Percentiles rank a stretch among this genome's conserved stretches.
Evolutionary conservation across 2,888 invertebrate species (phyloP).

Genomic region (Acrobeloides nanus): DNA sequence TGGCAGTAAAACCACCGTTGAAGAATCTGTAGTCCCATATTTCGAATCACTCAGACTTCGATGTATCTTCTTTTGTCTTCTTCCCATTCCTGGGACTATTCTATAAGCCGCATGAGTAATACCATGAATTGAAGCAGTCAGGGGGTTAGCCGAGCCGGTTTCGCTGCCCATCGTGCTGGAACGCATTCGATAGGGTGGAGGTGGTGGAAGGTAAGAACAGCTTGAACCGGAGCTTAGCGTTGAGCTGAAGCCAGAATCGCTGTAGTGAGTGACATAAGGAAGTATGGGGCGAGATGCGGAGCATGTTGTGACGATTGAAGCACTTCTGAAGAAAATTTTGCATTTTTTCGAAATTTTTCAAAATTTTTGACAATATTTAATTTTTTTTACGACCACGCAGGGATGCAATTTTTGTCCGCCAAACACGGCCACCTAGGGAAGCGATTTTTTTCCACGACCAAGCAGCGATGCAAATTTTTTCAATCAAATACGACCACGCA

Average conservation of each 20-base stretch:
- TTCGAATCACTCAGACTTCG: conserved; percentile 43
- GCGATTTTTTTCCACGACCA: too few relatives aligned
- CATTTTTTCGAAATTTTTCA: too few relatives aligned
- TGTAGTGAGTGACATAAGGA: conserved; percentile 46
- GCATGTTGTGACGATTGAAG: conserved; percentile 18
- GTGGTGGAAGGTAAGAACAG: conserved; percentile 47
- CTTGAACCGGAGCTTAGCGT: conserved; percentile 41
- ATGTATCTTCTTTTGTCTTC: too few relatives aligned
- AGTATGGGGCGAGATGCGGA: conserved; percentile 30
- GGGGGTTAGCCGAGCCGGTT: conserved; percentile 15
- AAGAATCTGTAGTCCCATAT: conserved; percentile 20
- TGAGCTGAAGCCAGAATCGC: conserved; percentile 50
- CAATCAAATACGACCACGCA: too few relatives aligned
- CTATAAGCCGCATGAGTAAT: neutral
- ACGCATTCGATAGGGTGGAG: conserved; percentile 41
- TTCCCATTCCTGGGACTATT: too few relatives aligned
- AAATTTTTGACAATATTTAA: too few relatives aligned
- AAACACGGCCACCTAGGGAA: too few relatives aligned
- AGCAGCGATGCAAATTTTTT: too few relatives aligned
- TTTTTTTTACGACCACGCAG: too few relatives aligned
- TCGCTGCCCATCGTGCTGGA: conserved; percentile 21
- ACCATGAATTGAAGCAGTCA: conserved; percentile 5
- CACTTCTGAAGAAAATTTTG: conserved; percentile 20
- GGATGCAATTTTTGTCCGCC: too few relatives aligned
- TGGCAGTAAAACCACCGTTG: too few relatives aligned